Evolutionary conservation across 2,113 vertebrate species (phyloP).

Genomic region (Cromileptes altivelis): DNA sequence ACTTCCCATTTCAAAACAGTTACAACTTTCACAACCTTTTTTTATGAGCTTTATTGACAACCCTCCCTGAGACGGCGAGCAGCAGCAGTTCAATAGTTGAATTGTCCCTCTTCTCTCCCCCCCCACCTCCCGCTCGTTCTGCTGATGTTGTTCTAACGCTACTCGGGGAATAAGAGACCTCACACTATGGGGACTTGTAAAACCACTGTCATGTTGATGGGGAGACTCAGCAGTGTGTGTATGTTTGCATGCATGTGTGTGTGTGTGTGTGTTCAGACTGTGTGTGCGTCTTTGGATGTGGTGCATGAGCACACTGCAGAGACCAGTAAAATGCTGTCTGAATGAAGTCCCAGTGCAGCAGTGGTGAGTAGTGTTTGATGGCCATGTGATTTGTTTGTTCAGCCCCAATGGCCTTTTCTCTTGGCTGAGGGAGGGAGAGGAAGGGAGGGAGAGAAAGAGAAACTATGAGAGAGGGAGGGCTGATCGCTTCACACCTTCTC

Average conservation of each 20-base stretch:
- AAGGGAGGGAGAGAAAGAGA: slow-evolving; percentile 59
- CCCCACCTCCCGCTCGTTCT: slow-evolving; percentile 40
- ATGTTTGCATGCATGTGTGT: slow-evolving; percentile 43
- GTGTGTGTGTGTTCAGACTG: slow-evolving; percentile 21
- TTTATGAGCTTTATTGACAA: slow-evolving; percentile 82
- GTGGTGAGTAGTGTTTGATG: slow-evolving; percentile 90
- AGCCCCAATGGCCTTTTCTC: slow-evolving; percentile 89
- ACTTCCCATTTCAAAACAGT: slow-evolving; percentile 81
- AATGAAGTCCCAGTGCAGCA: slow-evolving; percentile 85
- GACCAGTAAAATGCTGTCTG: slow-evolving; percentile 83
- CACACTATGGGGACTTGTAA: slow-evolving; percentile 84
- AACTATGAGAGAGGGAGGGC: slow-evolving; percentile 69
- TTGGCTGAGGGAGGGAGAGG: slow-evolving; percentile 69
- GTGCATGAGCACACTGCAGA: slow-evolving; percentile 68
- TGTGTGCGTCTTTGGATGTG: slow-evolving; percentile 58
- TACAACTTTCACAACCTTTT: slow-evolving; percentile 78
- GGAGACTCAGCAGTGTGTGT: slow-evolving; percentile 66
- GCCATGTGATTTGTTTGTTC: slow-evolving; percentile 94
- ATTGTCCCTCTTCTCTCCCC: slow-evolving; percentile 55
- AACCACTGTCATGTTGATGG: slow-evolving; percentile 81
- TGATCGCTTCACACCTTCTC: slow-evolving; percentile 90
- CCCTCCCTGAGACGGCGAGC: slow-evolving; percentile 53
- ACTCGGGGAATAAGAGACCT: slow-evolving; percentile 79
- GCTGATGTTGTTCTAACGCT: slow-evolving; percentile 78
- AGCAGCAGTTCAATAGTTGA: slow-evolving; percentile 69